phyloP scores from a whole-genome alignment of 2,113 vertebrate genomes.

The Lipotes vexillifer region DNA sequence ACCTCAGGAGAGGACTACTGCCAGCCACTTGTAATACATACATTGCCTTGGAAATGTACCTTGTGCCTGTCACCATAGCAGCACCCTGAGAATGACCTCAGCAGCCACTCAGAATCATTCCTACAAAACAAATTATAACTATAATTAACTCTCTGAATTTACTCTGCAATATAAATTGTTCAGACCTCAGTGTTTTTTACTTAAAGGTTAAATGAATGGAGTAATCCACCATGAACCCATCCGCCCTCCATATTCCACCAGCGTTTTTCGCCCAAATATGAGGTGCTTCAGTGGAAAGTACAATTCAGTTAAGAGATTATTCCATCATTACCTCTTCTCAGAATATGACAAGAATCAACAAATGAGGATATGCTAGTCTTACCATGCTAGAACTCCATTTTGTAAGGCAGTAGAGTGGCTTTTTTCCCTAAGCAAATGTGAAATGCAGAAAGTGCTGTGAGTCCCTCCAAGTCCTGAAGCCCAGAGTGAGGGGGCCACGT shows the following conservation, averaged over 20 bases:
- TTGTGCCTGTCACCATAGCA: slow-evolving; percentile 67
- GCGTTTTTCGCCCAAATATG: not conserved
- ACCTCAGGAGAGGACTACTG: slow-evolving; percentile 28
- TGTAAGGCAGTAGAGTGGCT: not conserved
- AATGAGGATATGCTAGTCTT: not conserved
- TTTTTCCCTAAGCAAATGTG: not conserved
- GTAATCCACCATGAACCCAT: slow-evolving; percentile 3
- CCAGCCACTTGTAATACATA: slow-evolving; percentile 41
- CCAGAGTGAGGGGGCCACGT: fast-evolving
- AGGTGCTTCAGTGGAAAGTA: not conserved
- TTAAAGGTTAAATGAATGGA: slow-evolving; percentile 62
- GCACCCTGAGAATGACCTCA: slow-evolving; percentile 70
- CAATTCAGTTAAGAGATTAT: slow-evolving; percentile 19
- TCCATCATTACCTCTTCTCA: slow-evolving; percentile 2
- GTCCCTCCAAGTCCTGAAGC: not conserved
- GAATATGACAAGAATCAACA: not conserved
- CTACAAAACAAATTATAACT: slow-evolving; percentile 66
- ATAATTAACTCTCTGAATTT: slow-evolving; percentile 73
- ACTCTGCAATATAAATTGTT: slow-evolving; percentile 60
- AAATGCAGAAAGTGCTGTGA: not conserved
- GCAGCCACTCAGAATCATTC: slow-evolving; percentile 64
- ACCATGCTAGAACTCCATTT: fast-evolving
- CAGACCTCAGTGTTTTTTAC: slow-evolving; percentile 22
- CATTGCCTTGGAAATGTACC: slow-evolving; percentile 57
- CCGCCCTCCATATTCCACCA: not conserved